Evolutionary conservation across 1,140 invertebrate genomes (phyloP).

Genomic region (Augochlora pura): DNA sequence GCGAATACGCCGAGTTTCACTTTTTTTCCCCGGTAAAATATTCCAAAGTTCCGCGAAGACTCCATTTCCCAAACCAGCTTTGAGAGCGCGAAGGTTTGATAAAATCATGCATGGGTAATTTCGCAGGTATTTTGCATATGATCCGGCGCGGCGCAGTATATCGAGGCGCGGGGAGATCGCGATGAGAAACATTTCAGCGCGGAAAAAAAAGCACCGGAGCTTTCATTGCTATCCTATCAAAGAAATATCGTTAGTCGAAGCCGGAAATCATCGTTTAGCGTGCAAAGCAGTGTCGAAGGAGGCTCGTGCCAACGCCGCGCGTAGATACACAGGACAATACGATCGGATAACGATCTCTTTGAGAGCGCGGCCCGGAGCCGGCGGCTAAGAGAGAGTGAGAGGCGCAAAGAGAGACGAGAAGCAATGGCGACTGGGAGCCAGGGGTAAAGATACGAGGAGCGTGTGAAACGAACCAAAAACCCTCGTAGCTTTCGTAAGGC

Average conservation of each 20-base stretch:
- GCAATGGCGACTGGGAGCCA: neutral
- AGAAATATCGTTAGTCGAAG: neutral
- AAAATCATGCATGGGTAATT: too few species aligned
- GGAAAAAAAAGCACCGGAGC: too few species aligned
- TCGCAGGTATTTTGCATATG: too few species aligned
- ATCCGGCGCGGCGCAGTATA: too few species aligned
- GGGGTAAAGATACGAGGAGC: slow-evolving; percentile 15
- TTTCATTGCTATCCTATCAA: neutral
- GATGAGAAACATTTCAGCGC: too few species aligned
- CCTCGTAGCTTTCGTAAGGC: slow-evolving; percentile 54
- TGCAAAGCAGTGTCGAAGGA: slow-evolving; percentile 11
- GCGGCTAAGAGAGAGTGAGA: neutral
- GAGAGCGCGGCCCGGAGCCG: neutral
- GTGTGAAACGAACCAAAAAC: slow-evolving; percentile 51
- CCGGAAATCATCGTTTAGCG: neutral
- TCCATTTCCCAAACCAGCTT: too few species aligned
- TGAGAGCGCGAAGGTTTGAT: too few species aligned
- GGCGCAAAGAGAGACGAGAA: slow-evolving; percentile 39
- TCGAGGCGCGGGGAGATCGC: too few species aligned
- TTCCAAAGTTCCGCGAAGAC: too few species aligned
- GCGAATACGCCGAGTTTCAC: too few species aligned
- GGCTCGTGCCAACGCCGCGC: neutral
- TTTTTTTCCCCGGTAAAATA: too few species aligned
- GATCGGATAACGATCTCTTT: slow-evolving; percentile 28
- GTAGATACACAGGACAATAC: neutral